These are phyloP conservation scores for Cheilosia vernalis DNA, from an alignment of 2,888 invertebrate species.

Conservation along the genomic window DNA sequence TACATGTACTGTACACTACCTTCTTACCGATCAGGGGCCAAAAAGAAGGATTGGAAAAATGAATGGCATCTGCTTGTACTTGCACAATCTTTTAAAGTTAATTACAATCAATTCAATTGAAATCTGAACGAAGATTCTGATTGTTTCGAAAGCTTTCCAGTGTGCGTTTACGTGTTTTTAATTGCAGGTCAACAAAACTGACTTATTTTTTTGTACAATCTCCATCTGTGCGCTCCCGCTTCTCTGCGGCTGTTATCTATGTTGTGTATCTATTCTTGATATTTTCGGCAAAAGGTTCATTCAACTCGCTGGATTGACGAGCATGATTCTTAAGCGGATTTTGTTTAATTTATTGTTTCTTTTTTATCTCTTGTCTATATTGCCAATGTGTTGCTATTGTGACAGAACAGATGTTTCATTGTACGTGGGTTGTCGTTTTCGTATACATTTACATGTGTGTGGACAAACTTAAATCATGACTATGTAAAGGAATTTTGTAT, in stretches of 20 bases:
- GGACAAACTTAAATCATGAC: neutral
- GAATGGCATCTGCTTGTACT: neutral
- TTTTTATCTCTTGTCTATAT: too few relatives aligned
- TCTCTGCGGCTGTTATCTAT: neutral
- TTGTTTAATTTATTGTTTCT: neutral
- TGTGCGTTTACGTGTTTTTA: conserved; percentile 4
- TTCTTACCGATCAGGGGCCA: neutral
- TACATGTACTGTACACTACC: neutral
- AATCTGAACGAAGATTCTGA: conserved; percentile 7
- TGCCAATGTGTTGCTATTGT: neutral
- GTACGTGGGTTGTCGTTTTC: too few relatives aligned
- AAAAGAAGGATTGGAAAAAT: neutral
- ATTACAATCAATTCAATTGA: conserved; percentile 35
- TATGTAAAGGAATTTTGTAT: neutral
- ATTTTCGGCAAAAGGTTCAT: conserved; percentile 3
- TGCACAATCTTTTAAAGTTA: neutral
- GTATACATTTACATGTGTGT: too few relatives aligned
- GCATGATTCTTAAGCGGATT: neutral
- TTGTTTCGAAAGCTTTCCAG: neutral
- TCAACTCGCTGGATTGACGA: neutral
- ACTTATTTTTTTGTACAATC: neutral
- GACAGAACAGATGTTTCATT: neutral
- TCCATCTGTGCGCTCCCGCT: conserved; percentile 5
- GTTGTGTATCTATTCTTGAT: neutral
- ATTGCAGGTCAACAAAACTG: conserved; percentile 13